Conservation (phyloP, 2,797 vertebrate genomes). For the Muscicapa striata region DNA sequence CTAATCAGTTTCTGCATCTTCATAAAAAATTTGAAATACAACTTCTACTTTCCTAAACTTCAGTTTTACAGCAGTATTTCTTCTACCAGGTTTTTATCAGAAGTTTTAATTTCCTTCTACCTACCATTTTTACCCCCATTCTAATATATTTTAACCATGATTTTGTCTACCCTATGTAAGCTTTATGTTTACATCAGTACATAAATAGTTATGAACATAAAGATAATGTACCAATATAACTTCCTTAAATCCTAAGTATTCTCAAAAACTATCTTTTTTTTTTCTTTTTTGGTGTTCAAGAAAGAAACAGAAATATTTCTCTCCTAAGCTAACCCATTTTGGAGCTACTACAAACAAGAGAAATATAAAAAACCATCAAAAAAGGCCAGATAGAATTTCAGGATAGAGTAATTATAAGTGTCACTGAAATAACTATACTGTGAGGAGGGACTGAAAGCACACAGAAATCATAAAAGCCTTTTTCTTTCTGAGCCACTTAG, state of each 20-base stretch:
- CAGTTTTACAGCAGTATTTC: not conserved
- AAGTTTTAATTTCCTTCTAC: not conserved
- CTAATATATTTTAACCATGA: not conserved
- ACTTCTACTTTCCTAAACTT: not conserved
- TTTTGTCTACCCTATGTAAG: not conserved
- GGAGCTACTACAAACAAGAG: not conserved
- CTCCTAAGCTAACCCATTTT: not conserved
- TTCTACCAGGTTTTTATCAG: not conserved
- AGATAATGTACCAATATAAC: not conserved
- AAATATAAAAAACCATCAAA: not conserved
- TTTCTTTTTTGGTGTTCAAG: not conserved
- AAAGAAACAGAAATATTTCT: not conserved
- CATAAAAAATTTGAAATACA: not conserved
- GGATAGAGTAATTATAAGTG: not conserved
- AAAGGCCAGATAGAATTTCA: not conserved
- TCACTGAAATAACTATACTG: not conserved
- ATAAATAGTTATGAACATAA: not conserved
- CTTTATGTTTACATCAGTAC: not conserved
- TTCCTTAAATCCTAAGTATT: not conserved
- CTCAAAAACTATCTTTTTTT: not conserved
- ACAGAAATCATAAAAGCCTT: not conserved
- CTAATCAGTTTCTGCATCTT: not conserved
- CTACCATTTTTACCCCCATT: not conserved
- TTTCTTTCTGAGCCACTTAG: not conserved
- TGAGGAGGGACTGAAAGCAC: not conserved